Base-by-base conservation (phyloP, 2,888 invertebrate genomes). In the Branchinecta sandiegonensis region DNA sequence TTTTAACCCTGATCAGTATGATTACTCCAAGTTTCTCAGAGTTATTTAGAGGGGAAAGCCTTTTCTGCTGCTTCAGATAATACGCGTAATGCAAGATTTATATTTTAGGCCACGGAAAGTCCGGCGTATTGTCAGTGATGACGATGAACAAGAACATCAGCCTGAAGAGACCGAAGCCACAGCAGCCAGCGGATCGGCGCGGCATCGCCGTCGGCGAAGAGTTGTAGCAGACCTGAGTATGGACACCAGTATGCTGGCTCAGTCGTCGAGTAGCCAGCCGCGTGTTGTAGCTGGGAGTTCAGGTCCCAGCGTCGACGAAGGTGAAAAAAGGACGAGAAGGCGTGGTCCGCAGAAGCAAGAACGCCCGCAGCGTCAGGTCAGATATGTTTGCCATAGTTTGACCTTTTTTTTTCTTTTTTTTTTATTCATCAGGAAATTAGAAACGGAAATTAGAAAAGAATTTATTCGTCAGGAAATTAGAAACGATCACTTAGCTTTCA, bases 31-130 rank as follows among this genome's bases (percentile, higher is more conserved):
- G 23, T 23, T 23, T 23, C 23, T 23, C 23, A 23, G 23, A 23
- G 23, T 23, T 23, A 23, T 23, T 23, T 23, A 23, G 23, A 23
- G 23, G 2, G 23, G 23, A 23, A 23, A 23, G 23, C 23, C 23
- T 23, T 23, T 23, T 23, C 23, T 23, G 23, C 23, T 65, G 6
- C 6, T 46, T 46, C 37, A n/a, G n/a, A 5, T 13, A 66, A 64
- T 66, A 23, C 68, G 37, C 69, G 65, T 17, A 64, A 67, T 37
- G 71, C 72, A 48, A 74, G 73, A 7, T 72, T 77, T 7, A 77
- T 4, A 37, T 37, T 6, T 37, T 37, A 37, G 37, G 37, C 37
- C 37, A 37, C 37, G 37, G 6, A 37, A 37, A 37, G 37, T 5
- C 37, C 71, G 75, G 74, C 69, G 69, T 37, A 69, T 68, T 4